Evolutionary conservation across 2,797 vertebrate species (phyloP).

Genomic region (Vultur gryphus): DNA sequence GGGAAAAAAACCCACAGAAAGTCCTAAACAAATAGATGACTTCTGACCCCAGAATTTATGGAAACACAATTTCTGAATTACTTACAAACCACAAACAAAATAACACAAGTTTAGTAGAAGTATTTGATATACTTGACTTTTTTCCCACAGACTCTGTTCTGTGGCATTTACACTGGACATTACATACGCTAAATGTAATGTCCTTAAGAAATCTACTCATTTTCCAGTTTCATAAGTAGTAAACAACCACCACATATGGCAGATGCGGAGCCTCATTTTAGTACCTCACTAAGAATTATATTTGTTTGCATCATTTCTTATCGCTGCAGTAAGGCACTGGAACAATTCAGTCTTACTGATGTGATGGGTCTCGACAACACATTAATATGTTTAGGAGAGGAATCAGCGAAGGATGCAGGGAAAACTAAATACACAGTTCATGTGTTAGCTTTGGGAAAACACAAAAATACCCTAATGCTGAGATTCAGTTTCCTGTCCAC

Average conservation of each 20-base stretch:
- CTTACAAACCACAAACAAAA: background rate
- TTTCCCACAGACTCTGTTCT: background rate
- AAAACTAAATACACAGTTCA: background rate
- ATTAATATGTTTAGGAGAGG: background rate
- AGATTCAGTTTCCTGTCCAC: background rate
- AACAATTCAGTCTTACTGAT: background rate
- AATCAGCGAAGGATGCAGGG: background rate
- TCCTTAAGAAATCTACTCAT: background rate
- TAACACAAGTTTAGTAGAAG: background rate
- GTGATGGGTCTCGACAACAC: background rate
- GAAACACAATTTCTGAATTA: background rate
- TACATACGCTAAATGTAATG: background rate
- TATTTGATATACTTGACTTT: background rate
- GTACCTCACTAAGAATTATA: background rate
- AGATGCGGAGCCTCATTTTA: background rate
- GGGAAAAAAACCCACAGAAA: accelerated
- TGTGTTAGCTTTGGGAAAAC: background rate
- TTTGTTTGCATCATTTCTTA: background rate
- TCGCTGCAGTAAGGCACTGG: background rate
- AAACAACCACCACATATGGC: background rate
- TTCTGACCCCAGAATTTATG: background rate
- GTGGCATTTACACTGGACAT: background rate
- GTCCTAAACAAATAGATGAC: background rate
- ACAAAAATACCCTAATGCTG: background rate
- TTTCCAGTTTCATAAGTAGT: background rate